Evolutionary conservation across 35 echinoderm and acorn worm species (phyloP), one percentile per base, ranked within the genome.

Genomic region (Eucidaris tribuloides): DNA sequence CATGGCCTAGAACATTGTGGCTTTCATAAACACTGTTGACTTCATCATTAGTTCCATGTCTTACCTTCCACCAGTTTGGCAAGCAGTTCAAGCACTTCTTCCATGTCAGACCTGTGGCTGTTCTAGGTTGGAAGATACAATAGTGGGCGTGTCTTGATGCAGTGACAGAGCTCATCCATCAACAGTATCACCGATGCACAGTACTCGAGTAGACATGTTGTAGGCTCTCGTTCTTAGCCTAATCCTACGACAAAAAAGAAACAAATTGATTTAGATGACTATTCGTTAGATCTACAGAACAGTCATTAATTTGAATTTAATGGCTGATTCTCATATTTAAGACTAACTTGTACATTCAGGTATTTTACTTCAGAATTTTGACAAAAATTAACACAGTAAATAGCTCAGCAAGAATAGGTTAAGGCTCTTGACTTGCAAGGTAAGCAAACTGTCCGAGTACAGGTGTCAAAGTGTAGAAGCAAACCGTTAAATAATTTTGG

Each of bases 161-260:
- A 84, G 2, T 93, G 63, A 30, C 83, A 93, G 2, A 99, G 66
- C 31, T 83, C 33, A 39, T 90, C 78, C 15, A 90, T 85, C 72
- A 13, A 86, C 77, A 18, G 33, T 30, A 58, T 99, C 81, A 50
- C 96, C 85, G 5, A 99, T 57, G 14, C 96, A 50, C 96, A 99
- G 48, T 74, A 89, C 50, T 99, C 96, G 19, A 99, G 37, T 90
- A 99, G 0, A 99, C 79, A 82, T 99, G 86, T 28, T 92, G 82
- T 25, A 99, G 63, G 30, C 81, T 62, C 32, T 41, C 79, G 20
- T 58, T 87, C 65, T 83, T 90, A 17, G 82, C 61, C 27, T 93
- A 44, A 43, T 87, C 96, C 96, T 99, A 68, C 4, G 25, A 42
- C 63, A 22, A 32, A 7, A 18, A 43, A 62, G 30, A 63, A 7